These are phyloP conservation scores for Scarus forsteni DNA, from an alignment of 2,797 vertebrate genomes.

Conservation along the genomic window DNA sequence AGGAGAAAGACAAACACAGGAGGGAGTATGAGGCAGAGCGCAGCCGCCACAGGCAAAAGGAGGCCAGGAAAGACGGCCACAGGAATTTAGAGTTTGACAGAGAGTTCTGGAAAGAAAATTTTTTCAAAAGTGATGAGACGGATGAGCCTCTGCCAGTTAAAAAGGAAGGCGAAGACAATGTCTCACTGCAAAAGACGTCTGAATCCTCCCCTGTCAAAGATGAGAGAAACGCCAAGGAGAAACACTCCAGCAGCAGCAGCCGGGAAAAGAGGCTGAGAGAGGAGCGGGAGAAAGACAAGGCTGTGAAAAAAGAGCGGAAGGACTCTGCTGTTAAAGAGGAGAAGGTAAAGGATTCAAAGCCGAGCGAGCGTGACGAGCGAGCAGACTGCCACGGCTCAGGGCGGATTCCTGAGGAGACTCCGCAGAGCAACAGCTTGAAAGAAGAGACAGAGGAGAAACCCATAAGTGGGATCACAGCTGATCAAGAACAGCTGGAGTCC, in stretches of 20 bases:
- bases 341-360: conserved; percentile 87
- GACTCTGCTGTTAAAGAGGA: conserved; percentile 89
- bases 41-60: conserved; percentile 91
- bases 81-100: conserved; percentile 97
- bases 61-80: conserved; percentile 90
- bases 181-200: conserved; percentile 85
- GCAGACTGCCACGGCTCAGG: conserved; percentile 73
- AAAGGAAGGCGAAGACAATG: conserved; percentile 85
- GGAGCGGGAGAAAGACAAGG: conserved; percentile 91
- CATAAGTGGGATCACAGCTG: conserved; percentile 84
- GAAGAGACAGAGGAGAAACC: conserved; percentile 88
- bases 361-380: conserved; percentile 79
- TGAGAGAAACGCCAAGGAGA: conserved; percentile 90
- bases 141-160: conserved; percentile 87
- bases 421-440: conserved; percentile 78
- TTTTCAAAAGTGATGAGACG: conserved; percentile 98
- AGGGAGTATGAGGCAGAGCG: conserved; percentile 93
- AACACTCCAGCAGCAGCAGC: conserved; percentile 71
- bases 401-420: conserved; percentile 78
- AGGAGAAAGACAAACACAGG: conserved; percentile 96
- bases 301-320: conserved; percentile 88
- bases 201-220: conserved; percentile 89
- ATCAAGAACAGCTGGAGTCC: conserved; percentile 89
- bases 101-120: conserved; percentile 99
- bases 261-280: conserved; percentile 90